Conservation (phyloP, 64 coral and sea anemone species). For the Hydrozoanthus tunicans region DNA sequence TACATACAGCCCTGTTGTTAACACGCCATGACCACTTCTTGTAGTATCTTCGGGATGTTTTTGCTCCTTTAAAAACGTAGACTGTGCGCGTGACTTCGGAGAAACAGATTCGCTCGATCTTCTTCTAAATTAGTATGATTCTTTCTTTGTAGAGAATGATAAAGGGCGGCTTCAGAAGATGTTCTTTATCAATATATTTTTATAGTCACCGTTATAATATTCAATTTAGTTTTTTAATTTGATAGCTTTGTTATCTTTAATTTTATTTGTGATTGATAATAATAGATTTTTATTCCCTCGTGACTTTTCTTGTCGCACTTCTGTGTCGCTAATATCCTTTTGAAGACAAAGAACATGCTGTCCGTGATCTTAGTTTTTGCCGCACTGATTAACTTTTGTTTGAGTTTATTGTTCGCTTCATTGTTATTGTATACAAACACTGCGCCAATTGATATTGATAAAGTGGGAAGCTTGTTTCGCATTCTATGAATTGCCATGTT, state of each 20-base stretch:
- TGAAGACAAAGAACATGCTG: not conserved
- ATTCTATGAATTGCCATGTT: too few species aligned
- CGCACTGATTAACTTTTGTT: not conserved
- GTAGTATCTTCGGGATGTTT: too few species aligned
- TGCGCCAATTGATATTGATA: not conserved
- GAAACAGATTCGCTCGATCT: not conserved
- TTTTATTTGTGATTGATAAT: constrained; percentile 29
- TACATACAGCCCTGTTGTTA: too few species aligned
- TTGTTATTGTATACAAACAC: constrained; percentile 1
- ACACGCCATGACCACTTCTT: too few species aligned
- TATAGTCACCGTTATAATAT: not conserved
- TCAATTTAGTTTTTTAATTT: not conserved
- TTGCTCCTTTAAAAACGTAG: too few species aligned
- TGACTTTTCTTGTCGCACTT: not conserved
- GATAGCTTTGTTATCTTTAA: constrained; percentile 18
- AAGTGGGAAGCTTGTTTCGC: not conserved
- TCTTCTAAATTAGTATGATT: not conserved
- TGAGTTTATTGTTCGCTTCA: not conserved
- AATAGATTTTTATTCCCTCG: not conserved
- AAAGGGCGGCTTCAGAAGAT: not conserved
- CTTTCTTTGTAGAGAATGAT: too few species aligned
- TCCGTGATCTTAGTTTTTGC: constrained; percentile 3
- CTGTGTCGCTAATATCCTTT: constrained; percentile 3
- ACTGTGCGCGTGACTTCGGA: too few species aligned
- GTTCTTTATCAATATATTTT: not conserved